These are phyloP conservation scores for Xiphophorus hellerii DNA, from an alignment of 2,113 vertebrate species.

Conservation along the genomic window DNA sequence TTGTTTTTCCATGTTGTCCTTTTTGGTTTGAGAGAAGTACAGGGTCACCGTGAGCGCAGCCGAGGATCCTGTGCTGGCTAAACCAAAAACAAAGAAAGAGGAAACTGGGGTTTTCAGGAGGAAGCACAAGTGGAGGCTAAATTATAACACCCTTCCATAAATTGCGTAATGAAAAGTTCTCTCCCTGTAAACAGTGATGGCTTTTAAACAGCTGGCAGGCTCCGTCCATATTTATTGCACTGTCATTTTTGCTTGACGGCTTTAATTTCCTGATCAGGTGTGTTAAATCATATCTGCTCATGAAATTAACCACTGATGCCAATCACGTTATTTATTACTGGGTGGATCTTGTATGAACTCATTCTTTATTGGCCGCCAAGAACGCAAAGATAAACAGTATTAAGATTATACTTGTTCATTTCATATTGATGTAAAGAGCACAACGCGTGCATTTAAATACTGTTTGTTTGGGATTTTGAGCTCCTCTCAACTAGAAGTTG, in stretches of 20 bases:
- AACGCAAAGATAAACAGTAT: background rate
- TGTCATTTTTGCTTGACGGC: constrained; percentile 21
- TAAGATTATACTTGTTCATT: background rate
- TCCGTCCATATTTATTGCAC: constrained; percentile 18
- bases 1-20: background rate
- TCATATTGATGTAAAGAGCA: background rate
- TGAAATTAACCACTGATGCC: background rate
- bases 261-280: background rate
- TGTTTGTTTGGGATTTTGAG: background rate
- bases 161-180: constrained; percentile 6
- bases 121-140: constrained; percentile 14
- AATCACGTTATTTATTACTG: background rate
- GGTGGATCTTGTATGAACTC: background rate
- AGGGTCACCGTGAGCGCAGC: background rate
- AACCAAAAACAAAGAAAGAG: constrained; percentile 19
- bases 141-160: constrained; percentile 21
- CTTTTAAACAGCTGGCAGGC: constrained; percentile 21
- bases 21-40: background rate
- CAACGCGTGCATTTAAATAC: background rate
- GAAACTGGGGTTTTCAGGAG: constrained; percentile 25
- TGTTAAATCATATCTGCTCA: background rate
- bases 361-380: background rate
- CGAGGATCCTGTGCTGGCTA: background rate
- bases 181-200: background rate
- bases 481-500: background rate